Conservation (phyloP, 2,888 invertebrate genomes). For the Aphidoletes aphidimyza region DNA sequence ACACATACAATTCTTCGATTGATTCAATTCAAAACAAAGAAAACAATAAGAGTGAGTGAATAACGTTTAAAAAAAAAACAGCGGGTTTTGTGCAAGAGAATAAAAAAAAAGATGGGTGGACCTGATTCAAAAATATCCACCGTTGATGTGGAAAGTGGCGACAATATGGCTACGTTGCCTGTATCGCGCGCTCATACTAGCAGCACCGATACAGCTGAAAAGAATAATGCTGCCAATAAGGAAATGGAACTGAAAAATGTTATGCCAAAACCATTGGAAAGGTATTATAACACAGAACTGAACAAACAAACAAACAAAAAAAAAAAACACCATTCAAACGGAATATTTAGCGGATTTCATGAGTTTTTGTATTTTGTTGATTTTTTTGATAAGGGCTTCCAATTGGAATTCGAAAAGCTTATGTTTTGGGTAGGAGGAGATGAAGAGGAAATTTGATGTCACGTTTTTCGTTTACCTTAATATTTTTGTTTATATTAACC, state of each 20-base stretch:
- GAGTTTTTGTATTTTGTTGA: not conserved
- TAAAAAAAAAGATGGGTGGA: slow-evolving; percentile 69
- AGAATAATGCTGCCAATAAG: slow-evolving; percentile 84
- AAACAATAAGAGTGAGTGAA: not conserved
- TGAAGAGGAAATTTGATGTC: not conserved
- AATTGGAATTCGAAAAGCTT: not conserved
- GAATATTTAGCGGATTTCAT: not conserved
- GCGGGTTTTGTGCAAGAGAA: not conserved
- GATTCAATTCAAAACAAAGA: not conserved
- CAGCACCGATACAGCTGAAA: slow-evolving; percentile 77
- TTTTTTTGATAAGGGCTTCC: not conserved
- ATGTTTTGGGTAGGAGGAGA: not conserved
- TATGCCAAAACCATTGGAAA: slow-evolving; percentile 84
- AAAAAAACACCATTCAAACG: not conserved
- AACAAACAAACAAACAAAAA: not conserved
- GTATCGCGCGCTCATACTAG: slow-evolving; percentile 79
- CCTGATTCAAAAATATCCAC: slow-evolving; percentile 89
- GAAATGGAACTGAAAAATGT: slow-evolving; percentile 89
- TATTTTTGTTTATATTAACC: not conserved
- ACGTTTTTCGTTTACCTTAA: not conserved
- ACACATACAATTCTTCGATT: not conserved
- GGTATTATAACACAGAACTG: slow-evolving; percentile 70
- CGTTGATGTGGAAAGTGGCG: slow-evolving; percentile 86
- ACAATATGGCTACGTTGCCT: slow-evolving; percentile 90
- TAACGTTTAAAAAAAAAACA: not conserved